Evolutionary conservation across 2,113 vertebrate species (phyloP).

Genomic region (Calidris pugnax): DNA sequence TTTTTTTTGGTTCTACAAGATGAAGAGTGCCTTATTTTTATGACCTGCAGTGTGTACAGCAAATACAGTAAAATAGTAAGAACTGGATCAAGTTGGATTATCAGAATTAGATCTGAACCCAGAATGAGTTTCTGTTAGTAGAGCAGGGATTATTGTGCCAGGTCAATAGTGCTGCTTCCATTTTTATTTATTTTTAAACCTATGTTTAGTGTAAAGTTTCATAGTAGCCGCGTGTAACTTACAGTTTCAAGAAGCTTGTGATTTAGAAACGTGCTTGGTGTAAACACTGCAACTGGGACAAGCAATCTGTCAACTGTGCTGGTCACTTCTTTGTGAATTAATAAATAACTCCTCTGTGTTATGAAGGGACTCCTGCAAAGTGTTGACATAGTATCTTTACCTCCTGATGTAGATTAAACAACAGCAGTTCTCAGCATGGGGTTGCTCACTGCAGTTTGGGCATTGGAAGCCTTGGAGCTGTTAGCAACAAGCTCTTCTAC

Average conservation of each 20-base stretch:
- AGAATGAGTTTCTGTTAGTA: neutral
- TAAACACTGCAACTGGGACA: neutral
- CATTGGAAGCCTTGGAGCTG: fast-evolving
- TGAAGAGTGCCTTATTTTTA: neutral
- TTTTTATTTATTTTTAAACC: neutral
- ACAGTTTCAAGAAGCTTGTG: neutral
- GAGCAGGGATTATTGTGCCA: neutral
- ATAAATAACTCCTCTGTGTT: neutral
- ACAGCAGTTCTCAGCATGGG: fast-evolving
- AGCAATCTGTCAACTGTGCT: fast-evolving
- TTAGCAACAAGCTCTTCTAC: neutral
- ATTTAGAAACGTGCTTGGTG: neutral
- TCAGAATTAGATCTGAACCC: neutral
- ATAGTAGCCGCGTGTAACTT: neutral
- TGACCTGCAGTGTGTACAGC: neutral
- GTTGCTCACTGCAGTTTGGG: neutral
- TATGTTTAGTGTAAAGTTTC: neutral
- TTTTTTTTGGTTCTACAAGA: neutral
- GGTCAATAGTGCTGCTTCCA: neutral
- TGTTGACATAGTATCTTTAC: neutral
- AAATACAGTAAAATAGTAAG: neutral
- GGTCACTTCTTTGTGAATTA: neutral
- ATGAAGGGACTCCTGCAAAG: neutral
- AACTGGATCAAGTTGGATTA: neutral
- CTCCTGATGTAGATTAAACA: neutral